Conservation (phyloP, 23 tunicate species). For the Corella eumyota region DNA sequence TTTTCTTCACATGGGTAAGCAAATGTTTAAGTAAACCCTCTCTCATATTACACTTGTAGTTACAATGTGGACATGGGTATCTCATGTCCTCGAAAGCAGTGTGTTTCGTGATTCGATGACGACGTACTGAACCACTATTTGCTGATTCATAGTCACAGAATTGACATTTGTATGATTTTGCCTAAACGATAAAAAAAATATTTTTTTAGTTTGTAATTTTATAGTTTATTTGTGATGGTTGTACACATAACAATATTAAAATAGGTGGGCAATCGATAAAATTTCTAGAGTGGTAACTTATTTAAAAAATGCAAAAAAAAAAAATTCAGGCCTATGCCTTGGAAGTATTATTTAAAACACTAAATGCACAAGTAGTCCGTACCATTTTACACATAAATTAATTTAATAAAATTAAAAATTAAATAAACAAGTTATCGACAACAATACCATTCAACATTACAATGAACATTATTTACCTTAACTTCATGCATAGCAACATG, state of each 20-base stretch:
- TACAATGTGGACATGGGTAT: slow-evolving; percentile 25
- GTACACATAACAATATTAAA: neutral
- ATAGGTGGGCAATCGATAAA: no score
- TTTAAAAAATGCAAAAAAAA: no score
- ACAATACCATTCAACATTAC: no score
- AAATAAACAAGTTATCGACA: no score
- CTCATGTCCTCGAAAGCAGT: slow-evolving; percentile 14
- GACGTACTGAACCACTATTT: slow-evolving; percentile 13
- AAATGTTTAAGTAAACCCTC: slow-evolving; percentile 18
- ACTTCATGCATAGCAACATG: slow-evolving; percentile 32
- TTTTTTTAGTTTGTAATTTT: no score
- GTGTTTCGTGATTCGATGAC: slow-evolving; percentile 29
- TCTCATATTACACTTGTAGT: slow-evolving; percentile 13
- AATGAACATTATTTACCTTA: slow-evolving; percentile 22
- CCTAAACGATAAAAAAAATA: neutral
- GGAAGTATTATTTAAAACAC: no score
- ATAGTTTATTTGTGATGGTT: neutral
- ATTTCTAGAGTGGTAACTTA: no score
- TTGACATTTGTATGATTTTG: slow-evolving; percentile 14
- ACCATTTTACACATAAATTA: no score
- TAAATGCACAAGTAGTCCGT: no score
- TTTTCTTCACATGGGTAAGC: slow-evolving; percentile 10
- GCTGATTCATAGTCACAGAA: slow-evolving; percentile 10
- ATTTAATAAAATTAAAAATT: no score
- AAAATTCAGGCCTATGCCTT: no score